Conservation (phyloP, 2,888 invertebrate species). For the Brachyptera putata region DNA sequence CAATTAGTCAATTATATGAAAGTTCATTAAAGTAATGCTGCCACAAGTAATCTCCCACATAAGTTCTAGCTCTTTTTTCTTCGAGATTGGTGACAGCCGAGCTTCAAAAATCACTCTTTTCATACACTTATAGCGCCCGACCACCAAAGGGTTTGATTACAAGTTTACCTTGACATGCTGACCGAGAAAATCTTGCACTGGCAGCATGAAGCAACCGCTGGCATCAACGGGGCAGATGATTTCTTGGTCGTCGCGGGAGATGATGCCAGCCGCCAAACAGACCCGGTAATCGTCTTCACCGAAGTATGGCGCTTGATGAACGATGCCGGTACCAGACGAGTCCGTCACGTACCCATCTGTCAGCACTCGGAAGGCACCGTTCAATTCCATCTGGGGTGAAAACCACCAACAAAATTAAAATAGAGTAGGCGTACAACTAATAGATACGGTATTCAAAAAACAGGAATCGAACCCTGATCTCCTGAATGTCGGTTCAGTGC, state of each 20-base stretch:
- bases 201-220: constrained; percentile 77
- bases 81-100: too few species aligned
- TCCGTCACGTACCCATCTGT: constrained; percentile 91
- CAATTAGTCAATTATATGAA: too few species aligned
- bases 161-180: constrained; percentile 85
- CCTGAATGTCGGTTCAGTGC: too few species aligned
- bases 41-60: too few species aligned
- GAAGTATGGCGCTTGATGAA: constrained; percentile 98
- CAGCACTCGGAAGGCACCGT: constrained; percentile 77
- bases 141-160: too few species aligned
- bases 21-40: too few species aligned
- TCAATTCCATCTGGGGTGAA: constrained; percentile 38
- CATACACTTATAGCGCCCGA: too few species aligned
- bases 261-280: constrained; percentile 63
- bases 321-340: constrained; percentile 95
- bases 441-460: constrained; percentile 11
- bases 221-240: constrained; percentile 93
- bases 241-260: constrained; percentile 85
- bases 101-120: too few species aligned
- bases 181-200: constrained; percentile 84
- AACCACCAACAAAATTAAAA: not conserved
- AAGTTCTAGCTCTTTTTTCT: too few species aligned
- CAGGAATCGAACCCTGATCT: too few species aligned
- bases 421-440: not conserved
- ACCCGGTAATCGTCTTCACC: constrained; percentile 96